Conservation (phyloP, 2,113 vertebrate species). For the Eleginops maclovinus region DNA sequence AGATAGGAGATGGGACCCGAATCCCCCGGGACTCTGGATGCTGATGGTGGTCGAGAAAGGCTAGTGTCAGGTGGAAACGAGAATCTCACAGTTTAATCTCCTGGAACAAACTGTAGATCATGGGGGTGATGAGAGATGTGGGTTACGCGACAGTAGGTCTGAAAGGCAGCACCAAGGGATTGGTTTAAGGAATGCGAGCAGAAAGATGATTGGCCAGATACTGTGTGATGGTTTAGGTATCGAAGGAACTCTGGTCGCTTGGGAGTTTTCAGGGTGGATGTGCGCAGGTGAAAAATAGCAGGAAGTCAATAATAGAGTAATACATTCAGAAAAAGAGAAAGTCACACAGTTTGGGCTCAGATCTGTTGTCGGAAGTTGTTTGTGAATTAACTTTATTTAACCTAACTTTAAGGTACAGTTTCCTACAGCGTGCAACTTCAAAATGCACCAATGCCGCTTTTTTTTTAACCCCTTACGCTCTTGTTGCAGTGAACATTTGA, state of each 20-base stretch:
- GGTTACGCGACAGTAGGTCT: neutral
- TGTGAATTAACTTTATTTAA: neutral
- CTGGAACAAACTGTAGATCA: constrained; percentile 1
- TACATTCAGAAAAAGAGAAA: neutral
- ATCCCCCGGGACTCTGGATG: neutral
- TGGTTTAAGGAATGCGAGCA: neutral
- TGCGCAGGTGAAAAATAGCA: too few relatives aligned
- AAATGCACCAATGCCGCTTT: too few relatives aligned
- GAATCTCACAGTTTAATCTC: neutral
- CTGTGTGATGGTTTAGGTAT: neutral
- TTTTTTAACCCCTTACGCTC: neutral
- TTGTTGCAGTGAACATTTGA: neutral
- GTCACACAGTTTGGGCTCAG: neutral
- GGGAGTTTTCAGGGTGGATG: neutral
- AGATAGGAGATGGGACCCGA: constrained; percentile 1
- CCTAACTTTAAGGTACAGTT: neutral
- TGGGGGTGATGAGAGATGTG: neutral
- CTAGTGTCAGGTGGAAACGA: constrained; percentile 1
- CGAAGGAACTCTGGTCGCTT: neutral
- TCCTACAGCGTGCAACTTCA: neutral
- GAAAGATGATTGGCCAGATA: constrained; percentile 6
- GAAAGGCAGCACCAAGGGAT: neutral
- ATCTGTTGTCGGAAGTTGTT: neutral
- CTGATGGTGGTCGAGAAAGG: neutral
- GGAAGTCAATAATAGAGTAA: neutral